Conservation (phyloP, 2,888 invertebrate genomes). For the Epistrophe eligans region DNA sequence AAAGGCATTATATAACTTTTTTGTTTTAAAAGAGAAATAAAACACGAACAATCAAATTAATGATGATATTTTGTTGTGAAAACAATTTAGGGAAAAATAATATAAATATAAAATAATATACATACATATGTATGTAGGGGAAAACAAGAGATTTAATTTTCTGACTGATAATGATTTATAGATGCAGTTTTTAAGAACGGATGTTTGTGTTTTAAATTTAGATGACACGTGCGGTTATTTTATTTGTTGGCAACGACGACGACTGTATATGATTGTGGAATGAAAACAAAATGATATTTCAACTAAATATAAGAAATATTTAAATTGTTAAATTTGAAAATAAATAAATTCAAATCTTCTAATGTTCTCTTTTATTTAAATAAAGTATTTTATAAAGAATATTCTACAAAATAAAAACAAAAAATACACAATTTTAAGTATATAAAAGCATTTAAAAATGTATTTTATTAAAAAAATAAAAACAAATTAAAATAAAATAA, state of each 20-base stretch:
- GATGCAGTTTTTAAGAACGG: conserved; percentile 17
- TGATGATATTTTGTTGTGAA: background rate
- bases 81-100: background rate
- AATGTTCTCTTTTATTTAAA: no score
- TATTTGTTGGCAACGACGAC: background rate
- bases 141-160: conserved; percentile 1
- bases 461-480: no score
- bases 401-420: no score
- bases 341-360: no score
- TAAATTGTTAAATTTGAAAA: no score
- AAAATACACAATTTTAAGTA: no score
- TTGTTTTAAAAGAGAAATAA: background rate
- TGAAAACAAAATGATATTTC: no score
- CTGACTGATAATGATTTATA: background rate
- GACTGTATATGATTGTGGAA: background rate
- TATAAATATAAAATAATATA: background rate
- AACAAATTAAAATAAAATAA: no score
- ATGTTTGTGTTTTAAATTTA: conserved; percentile 6
- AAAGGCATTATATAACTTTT: conserved; percentile 19
- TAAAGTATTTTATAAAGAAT: no score
- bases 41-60: background rate
- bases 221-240: conserved; percentile 23
- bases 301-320: no score
- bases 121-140: background rate
- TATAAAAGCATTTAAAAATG: no score